phyloP scores from a whole-genome alignment of 1,140 invertebrate genomes.

The Probaryconus sp. region DNA sequence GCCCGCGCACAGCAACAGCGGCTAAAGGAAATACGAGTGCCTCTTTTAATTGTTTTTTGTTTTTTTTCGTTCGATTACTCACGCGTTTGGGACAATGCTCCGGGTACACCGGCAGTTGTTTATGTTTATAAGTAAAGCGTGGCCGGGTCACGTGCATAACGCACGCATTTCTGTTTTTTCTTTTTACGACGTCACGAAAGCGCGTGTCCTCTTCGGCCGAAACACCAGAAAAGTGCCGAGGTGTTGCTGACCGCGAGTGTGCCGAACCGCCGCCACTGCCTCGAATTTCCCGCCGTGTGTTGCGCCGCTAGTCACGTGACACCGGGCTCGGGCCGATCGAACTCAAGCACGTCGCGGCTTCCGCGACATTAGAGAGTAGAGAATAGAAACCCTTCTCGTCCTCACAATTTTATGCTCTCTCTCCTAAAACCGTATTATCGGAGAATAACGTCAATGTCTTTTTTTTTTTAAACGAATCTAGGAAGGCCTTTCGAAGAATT shows the following conservation, averaged over 20 bases:
- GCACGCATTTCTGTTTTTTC: constrained; percentile 23
- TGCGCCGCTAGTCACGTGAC: constrained; percentile 48
- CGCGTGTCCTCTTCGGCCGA: too few species aligned
- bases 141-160: constrained; percentile 27
- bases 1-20: too few species aligned
- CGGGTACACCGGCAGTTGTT: constrained; percentile 10
- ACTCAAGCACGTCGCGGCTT: constrained; percentile 13
- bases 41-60: too few species aligned
- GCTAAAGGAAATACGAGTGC: too few species aligned
- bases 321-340: constrained; percentile 54
- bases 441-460: too few species aligned
- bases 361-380: neutral
- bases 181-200: constrained; percentile 1
- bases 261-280: constrained; percentile 9
- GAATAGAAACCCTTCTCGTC: too few species aligned
- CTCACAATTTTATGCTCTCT: too few species aligned
- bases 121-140: constrained; percentile 27
- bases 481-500: too few species aligned
- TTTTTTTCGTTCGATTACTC: too few species aligned
- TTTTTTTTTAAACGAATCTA: too few species aligned
- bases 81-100: constrained; percentile 12
- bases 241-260: constrained; percentile 27
- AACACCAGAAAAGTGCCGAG: too few species aligned
- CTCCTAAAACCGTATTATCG: too few species aligned
- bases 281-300: constrained; percentile 49